phyloP scores from a whole-genome alignment of 2,797 vertebrate genomes.

The Bradypodion pumilum region DNA sequence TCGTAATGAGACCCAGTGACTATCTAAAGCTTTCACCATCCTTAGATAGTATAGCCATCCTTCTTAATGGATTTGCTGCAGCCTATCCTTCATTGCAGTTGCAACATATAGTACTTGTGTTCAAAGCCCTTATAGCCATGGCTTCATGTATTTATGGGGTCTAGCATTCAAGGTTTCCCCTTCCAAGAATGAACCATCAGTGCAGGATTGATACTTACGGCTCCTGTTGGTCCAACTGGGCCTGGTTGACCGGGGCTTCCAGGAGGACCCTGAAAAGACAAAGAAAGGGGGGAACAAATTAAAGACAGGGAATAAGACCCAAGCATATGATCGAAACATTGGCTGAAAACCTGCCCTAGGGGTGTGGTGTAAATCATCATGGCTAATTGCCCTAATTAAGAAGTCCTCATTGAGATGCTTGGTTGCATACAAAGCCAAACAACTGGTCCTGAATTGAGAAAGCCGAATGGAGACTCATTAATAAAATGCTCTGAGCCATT shows the following conservation, averaged over 20 bases:
- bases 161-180: neutral
- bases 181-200: neutral
- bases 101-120: neutral
- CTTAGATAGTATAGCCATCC: neutral
- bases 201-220: constrained; percentile 72
- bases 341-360: too few relatives aligned
- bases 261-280: constrained; percentile 73
- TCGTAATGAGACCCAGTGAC: too few relatives aligned
- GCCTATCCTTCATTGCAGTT: neutral
- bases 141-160: neutral
- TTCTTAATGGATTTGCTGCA: neutral
- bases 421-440: too few relatives aligned
- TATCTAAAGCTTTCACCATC: neutral
- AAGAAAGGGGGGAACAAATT: neutral
- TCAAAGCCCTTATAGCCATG: too few relatives aligned
- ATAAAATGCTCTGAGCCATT: too few relatives aligned
- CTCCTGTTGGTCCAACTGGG: constrained; percentile 75
- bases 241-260: constrained; percentile 81
- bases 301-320: neutral
- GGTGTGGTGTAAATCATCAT: too few relatives aligned
- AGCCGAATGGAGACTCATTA: too few relatives aligned
- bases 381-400: too few relatives aligned
- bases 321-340: too few relatives aligned
- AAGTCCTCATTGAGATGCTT: too few relatives aligned
- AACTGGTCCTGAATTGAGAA: too few relatives aligned